Base-by-base conservation (phyloP, 2,113 vertebrate species). In the Coracopsis vasa region DNA sequence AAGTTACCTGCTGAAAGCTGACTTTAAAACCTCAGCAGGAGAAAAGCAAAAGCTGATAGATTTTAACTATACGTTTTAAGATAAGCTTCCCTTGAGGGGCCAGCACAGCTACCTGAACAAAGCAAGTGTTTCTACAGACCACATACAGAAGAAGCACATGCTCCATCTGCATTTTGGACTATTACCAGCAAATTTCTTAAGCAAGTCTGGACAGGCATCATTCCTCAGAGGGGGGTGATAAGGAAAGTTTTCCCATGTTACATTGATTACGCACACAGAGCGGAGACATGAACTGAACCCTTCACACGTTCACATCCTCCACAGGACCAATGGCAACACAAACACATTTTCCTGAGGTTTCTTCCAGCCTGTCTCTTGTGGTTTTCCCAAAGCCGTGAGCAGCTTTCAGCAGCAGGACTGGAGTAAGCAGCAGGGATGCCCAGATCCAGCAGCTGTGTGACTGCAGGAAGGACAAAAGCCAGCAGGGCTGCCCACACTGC, bases 381-480 rank as follows among this genome's bases (percentile, higher is more conserved):
- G 85, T 78, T 74, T 97, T 78, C 92, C 47, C 8, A 56, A 73
- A 92, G 71, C 80, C 48, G 1, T 14, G 56, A 94, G 86, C 41
- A 25, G 87, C 85, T 97, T 92, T 72, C 77, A 70, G 88, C 23
- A 4, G 96, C 47, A 3, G 79, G 61, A 86, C 61, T 3, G 0
- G 53, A 95, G 94, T 92, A 88, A 94, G 74, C 44, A 44, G 77
- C 16, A 2, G 48, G 64, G 92, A 90, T 79, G 82, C 61, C 87
- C 1, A 11, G 66, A 74, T 44, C 84, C 39, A 84, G 95, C 96
- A 97, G 96, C 95, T 93, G 94, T 45, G 86, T 88, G 90, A 62
- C 41, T 90, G 95, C 90, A 88, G 80, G 79, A 91, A 94, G 94
- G 90, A 97, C 88, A 96, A 97, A 95, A 90, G 69, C 80, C 96